phyloP scores from a whole-genome alignment of 2,797 vertebrate species.

The Acestrorhynchus altus region DNA sequence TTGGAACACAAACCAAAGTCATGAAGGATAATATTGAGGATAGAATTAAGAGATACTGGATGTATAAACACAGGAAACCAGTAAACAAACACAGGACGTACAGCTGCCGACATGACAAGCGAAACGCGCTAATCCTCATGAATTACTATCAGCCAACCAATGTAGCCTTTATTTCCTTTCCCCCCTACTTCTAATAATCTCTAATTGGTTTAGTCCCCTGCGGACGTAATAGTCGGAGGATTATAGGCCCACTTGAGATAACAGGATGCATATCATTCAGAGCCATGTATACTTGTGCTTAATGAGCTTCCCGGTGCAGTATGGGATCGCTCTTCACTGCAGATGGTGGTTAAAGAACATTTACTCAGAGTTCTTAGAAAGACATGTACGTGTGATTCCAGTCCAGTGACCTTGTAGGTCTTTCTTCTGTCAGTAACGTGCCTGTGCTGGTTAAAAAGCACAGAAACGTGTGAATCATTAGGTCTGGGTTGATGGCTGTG shows the following conservation, averaged over 20 bases:
- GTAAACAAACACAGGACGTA: neutral
- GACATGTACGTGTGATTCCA: conserved; percentile 63
- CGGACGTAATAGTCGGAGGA: neutral
- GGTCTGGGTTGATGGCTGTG: conserved; percentile 12
- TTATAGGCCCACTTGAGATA: conserved; percentile 14
- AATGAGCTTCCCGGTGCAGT: conserved; percentile 9
- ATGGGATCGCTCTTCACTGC: neutral
- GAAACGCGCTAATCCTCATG: neutral
- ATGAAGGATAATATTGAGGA: too few species aligned
- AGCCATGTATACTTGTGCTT: neutral
- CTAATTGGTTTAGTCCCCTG: conserved; percentile 14
- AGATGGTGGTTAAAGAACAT: neutral
- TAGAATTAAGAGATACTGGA: neutral
- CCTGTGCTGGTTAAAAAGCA: conserved; percentile 75
- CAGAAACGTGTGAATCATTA: conserved; percentile 71
- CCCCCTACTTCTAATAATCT: neutral
- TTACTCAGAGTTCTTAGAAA: conserved; percentile 73
- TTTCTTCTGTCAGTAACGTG: conserved; percentile 68
- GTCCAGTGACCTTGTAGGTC: neutral
- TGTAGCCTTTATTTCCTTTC: conserved; percentile 15
- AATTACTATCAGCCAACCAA: neutral
- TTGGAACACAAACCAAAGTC: neutral
- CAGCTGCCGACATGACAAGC: neutral
- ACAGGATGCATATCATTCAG: neutral
- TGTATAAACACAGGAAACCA: neutral